Percentiles rank a stretch among this genome's conserved stretches.
These are phyloP conservation scores for Echeneis naucrates DNA, from an alignment of 2,797 vertebrate genomes.

Conservation along the genomic window DNA sequence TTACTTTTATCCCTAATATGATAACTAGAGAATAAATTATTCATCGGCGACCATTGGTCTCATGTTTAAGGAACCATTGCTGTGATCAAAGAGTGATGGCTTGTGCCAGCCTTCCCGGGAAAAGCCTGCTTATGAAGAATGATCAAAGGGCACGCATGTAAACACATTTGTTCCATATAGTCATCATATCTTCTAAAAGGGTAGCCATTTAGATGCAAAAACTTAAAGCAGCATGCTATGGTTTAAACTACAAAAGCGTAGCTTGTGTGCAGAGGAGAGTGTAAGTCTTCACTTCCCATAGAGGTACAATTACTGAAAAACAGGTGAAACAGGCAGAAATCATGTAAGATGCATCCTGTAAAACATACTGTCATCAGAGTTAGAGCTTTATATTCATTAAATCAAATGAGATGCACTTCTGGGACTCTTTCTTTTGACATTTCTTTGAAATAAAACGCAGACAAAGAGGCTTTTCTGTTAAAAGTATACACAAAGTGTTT, in stretches of 20 bases:
- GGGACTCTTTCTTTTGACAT: background rate
- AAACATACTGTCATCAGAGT: background rate
- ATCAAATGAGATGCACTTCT: background rate
- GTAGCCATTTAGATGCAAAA: constrained; percentile 2
- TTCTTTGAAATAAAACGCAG: background rate
- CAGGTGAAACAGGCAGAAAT: background rate
- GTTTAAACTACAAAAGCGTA: constrained; percentile 8
- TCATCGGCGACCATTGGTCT: constrained; percentile 63
- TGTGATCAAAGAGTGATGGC: constrained; percentile 58
- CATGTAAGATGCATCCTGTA: background rate
- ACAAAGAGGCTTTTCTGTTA: background rate
- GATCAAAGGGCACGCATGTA: constrained; percentile 66
- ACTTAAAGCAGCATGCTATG: constrained; percentile 15
- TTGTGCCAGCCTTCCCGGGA: constrained; percentile 48
- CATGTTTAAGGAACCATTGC: constrained; percentile 61
- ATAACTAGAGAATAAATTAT: constrained; percentile 79
- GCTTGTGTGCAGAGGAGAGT: background rate
- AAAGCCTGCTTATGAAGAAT: constrained; percentile 26
- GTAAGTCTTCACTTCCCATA: background rate
- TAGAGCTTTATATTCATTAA: background rate
- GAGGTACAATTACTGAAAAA: background rate
- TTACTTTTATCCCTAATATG: constrained; percentile 72
- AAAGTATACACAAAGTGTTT: background rate
- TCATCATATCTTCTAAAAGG: constrained; percentile 39
- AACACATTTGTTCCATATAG: constrained; percentile 51